Conservation (phyloP, 2,888 invertebrate genomes). For the Synergus gifuensis region DNA sequence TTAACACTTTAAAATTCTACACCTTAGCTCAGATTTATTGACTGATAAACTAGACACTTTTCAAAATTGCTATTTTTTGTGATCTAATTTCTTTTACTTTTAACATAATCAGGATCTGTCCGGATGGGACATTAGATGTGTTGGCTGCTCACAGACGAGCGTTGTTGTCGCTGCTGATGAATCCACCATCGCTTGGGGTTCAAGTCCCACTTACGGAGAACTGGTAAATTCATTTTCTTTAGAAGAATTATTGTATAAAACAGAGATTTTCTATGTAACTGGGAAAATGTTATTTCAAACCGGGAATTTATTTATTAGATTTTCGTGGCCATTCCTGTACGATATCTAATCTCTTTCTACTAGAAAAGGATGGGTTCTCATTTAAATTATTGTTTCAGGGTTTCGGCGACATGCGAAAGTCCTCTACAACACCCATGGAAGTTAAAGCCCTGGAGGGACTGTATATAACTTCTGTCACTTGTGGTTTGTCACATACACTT, state of each 20-base stretch:
- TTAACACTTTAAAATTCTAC: too few species aligned
- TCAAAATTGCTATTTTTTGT: not conserved
- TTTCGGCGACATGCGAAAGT: conserved; percentile 92
- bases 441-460: conserved; percentile 87
- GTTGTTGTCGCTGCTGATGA: conserved; percentile 94
- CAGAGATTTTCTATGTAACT: too few species aligned
- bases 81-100: not conserved
- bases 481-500: conserved; percentile 92
- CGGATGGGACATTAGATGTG: conserved; percentile 93
- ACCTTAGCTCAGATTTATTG: too few species aligned
- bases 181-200: conserved; percentile 94
- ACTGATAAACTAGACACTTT: too few species aligned
- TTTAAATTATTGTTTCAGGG: conserved; percentile 80
- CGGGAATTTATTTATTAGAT: too few species aligned
- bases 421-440: conserved; percentile 92
- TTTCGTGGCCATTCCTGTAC: not conserved
- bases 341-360: not conserved
- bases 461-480: conserved; percentile 87
- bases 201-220: conserved; percentile 96
- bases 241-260: not conserved
- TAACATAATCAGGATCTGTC: conserved; percentile 83
- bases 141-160: conserved; percentile 91
- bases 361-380: not conserved
- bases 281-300: too few species aligned
- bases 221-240: conserved; percentile 80